Percentiles rank a stretch among this genome's conserved stretches.
phyloP scores from a whole-genome alignment of 2,797 vertebrate species.

The Pristis pectinata region DNA sequence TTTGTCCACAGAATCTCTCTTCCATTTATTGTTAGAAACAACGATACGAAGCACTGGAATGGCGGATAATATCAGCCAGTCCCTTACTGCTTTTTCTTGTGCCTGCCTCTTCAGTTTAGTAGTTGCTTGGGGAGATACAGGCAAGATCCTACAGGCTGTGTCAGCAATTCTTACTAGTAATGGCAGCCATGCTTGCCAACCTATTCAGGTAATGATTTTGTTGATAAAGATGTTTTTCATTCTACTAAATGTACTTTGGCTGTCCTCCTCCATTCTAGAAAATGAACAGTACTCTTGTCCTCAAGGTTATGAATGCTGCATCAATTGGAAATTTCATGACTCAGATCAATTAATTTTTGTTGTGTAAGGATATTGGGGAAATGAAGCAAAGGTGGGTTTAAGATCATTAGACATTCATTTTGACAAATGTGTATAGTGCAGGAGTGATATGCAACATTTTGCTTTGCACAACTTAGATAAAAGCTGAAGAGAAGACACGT shows the following conservation, averaged over 20 bases:
- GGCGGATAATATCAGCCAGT: slow-evolving; percentile 90
- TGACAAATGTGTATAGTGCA: neutral
- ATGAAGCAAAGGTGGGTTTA: neutral
- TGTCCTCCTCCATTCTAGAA: neutral
- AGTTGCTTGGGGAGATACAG: slow-evolving; percentile 95
- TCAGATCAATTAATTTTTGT: neutral
- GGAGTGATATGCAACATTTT: neutral
- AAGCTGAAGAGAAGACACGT: neutral
- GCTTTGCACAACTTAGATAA: neutral
- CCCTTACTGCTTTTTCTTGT: slow-evolving; percentile 89
- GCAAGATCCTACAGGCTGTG: slow-evolving; percentile 89
- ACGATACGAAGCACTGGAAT: slow-evolving; percentile 91
- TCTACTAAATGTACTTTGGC: neutral
- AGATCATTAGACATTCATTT: neutral
- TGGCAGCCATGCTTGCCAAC: slow-evolving; percentile 96
- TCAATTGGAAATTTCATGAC: neutral
- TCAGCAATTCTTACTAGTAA: slow-evolving; percentile 98
- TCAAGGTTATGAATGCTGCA: neutral
- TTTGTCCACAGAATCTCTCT: slow-evolving; percentile 78
- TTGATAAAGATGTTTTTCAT: neutral
- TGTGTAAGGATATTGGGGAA: neutral
- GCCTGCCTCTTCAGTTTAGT: slow-evolving; percentile 98
- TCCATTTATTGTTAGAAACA: slow-evolving; percentile 92
- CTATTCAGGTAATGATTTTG: slow-evolving; percentile 73
- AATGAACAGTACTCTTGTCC: neutral